Base-by-base conservation (phyloP, 2,113 vertebrate genomes). In the Notiomystis cincta region DNA sequence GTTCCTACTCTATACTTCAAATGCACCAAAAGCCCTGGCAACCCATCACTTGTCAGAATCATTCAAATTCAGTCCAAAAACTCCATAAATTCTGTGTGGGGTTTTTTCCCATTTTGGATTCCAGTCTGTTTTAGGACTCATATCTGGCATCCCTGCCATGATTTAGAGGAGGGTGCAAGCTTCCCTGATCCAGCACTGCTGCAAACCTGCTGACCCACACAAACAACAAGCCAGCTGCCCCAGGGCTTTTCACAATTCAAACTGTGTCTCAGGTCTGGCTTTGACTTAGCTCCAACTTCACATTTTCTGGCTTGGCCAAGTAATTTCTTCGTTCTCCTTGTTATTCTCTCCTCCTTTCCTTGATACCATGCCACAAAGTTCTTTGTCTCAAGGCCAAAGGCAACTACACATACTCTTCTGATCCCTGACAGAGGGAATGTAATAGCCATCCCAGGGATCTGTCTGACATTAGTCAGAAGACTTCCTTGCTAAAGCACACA, bases 381-480 rank as follows among this genome's bases (percentile, higher is more conserved):
- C 91, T 88, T 96, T 97, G 94, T 96, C 85, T 83, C 50, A 33
- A 30, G 84, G 87, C 97, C 97, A 98, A 97, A 97, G 82, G 91
- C 92, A 97, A 96, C 89, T 84, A 25, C 37, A 53, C 14, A 76
- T 67, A 65, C 38, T 73, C 67, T 70, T 94, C 76, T 82, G 66
- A 94, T 58, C 82, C 31, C 37, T 72, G 77, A 78, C 33, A 91
- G n/a, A 47, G 35, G 28, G 48, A 93, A 89, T 76, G 82, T 60
- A 95, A 88, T 25, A 70, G 51, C 40, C 54, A 91, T 79, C 45
- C 73, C 61, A 87, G 57, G n/a, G 78, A 94, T 85, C 56, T 19
- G 8, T 60, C 69, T 84, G 65, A 91, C 70, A 84, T 92, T 57
- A 82, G 53, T 79, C 65, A 84, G 77, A 92, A 67, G 35, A 53